A percentile compares a stretch with the other conserved stretches of the same genome.
phyloP scores from a whole-genome alignment of 2,797 vertebrate species.

The Sphaeramia orbicularis region DNA sequence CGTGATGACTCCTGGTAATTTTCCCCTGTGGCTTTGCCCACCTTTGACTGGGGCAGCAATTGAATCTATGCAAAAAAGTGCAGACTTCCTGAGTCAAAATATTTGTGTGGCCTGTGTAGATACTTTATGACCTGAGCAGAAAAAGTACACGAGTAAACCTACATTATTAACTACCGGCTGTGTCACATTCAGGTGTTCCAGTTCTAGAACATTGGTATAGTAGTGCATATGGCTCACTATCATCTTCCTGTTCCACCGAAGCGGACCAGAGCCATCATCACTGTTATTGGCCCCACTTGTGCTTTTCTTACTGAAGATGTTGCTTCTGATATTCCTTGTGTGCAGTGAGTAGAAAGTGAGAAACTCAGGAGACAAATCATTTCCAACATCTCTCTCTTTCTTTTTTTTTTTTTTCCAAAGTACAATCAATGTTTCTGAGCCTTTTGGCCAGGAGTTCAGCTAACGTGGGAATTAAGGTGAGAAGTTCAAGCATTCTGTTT shows the following conservation, averaged over 20 bases:
- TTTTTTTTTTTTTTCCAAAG: no score
- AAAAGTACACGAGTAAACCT: slow-evolving; percentile 2
- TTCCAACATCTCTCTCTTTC: no score
- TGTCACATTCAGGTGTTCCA: slow-evolving; percentile 8
- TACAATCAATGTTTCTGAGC: no score
- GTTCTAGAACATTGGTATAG: slow-evolving; percentile 4
- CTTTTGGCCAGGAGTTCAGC: no score
- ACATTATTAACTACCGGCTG: not conserved
- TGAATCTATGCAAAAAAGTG: no score
- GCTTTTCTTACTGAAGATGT: not conserved
- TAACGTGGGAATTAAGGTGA: no score
- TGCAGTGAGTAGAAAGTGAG: no score
- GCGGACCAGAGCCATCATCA: slow-evolving; percentile 5
- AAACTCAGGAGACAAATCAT: no score
- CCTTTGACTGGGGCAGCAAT: no score
- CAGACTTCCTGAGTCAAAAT: no score
- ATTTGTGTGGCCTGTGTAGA: not conserved
- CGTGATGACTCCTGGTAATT: not conserved
- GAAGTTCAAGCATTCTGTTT: no score
- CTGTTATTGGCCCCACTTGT: slow-evolving; percentile 1
- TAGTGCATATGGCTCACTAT: slow-evolving; percentile 1
- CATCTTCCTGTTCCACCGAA: slow-evolving; percentile 3
- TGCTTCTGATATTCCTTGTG: not conserved
- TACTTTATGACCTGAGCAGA: not conserved
- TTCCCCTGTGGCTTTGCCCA: not conserved